Evolutionary conservation across 2,797 vertebrate species (phyloP).

Genomic region (Sylvilagus floridanus): DNA sequence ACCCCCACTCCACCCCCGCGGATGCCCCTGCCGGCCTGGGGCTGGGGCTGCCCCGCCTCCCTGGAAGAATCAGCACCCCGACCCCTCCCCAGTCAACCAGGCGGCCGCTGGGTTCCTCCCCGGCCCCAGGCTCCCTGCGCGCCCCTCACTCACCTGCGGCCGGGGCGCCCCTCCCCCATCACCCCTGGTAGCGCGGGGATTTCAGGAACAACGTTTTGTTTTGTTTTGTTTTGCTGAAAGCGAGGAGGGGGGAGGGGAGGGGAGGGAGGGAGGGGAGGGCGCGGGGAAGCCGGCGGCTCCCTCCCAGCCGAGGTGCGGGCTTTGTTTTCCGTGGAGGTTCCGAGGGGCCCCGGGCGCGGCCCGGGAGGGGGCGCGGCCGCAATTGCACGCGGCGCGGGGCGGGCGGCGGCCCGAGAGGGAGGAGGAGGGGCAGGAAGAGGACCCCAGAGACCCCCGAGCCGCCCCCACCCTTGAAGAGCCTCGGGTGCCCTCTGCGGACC

Average conservation of each 20-base stretch:
- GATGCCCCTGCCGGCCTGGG: too few species aligned
- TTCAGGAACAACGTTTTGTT: background rate
- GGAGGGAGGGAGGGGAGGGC: accelerated
- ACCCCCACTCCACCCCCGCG: background rate
- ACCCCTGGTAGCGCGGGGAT: background rate
- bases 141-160: background rate
- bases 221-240: background rate
- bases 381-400: accelerated
- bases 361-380: too few species aligned
- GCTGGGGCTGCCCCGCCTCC: background rate
- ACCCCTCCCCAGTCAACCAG: background rate
- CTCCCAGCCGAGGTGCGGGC: accelerated
- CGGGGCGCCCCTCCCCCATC: too few species aligned
- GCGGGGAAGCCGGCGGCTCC: accelerated
- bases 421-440: too few species aligned
- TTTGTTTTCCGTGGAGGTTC: too few species aligned
- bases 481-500: background rate
- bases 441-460: background rate
- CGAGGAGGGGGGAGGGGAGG: too few species aligned
- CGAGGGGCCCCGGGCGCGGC: too few species aligned
- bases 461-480: background rate
- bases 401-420: too few species aligned
- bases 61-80: background rate
- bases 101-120: background rate
- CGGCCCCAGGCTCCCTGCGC: too few species aligned